These are phyloP conservation scores for Helogale parvula DNA, from an alignment of 2,113 vertebrate species.

Conservation along the genomic window DNA sequence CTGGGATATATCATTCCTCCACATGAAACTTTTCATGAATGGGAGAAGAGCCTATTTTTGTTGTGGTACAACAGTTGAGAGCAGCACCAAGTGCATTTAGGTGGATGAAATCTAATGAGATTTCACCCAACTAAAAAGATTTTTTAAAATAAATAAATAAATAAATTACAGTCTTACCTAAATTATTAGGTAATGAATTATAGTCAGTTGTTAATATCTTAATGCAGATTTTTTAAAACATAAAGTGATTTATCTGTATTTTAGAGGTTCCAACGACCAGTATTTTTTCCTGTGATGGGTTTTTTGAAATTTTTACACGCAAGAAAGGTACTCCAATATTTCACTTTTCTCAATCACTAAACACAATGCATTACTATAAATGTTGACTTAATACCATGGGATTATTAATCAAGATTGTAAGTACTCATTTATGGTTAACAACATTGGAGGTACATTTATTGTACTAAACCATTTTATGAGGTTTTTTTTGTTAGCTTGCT, in stretches of 20 bases:
- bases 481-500: conserved; percentile 88
- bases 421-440: conserved; percentile 82
- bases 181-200: conserved; percentile 89
- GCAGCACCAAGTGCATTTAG: conserved; percentile 93
- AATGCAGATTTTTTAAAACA: conserved; percentile 79
- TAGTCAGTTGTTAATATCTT: conserved; percentile 84
- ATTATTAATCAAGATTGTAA: conserved; percentile 79
- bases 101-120: conserved; percentile 89
- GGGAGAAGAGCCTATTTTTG: conserved; percentile 90
- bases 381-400: conserved; percentile 79
- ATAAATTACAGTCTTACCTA: conserved; percentile 87
- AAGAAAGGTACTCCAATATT: conserved; percentile 84
- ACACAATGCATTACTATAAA: conserved; percentile 90
- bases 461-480: conserved; percentile 84
- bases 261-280: conserved; percentile 85
- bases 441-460: conserved; percentile 84
- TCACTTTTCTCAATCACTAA: conserved; percentile 86
- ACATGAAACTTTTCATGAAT: conserved; percentile 84
- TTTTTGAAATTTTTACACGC: conserved; percentile 73
- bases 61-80: conserved; percentile 98
- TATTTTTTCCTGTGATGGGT: conserved; percentile 86
- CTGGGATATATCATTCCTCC: conserved; percentile 88
- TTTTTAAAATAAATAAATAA: conserved; percentile 74
- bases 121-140: conserved; percentile 94
- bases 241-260: conserved; percentile 82